Base-by-base conservation (phyloP, 2,113 vertebrate species). In the Oncorhynchus keta region DNA sequence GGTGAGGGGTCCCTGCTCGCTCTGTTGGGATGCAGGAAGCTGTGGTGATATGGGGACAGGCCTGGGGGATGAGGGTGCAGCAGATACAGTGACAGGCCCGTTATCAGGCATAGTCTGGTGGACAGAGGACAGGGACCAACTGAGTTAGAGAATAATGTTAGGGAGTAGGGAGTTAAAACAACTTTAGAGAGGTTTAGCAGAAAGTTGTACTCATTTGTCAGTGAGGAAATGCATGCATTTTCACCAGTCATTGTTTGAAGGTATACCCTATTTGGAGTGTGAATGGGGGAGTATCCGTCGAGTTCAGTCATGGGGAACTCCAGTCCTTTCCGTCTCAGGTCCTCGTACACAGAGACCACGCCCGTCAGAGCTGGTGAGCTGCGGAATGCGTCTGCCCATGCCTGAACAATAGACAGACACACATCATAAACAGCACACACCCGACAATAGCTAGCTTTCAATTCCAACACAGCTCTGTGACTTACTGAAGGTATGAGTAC, bases 361-460 rank as follows among this genome's bases (percentile, higher is more conserved):
- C 98, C 98, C 0, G 97, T 99, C 87, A 99, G 89, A 89, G 98
- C 97, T 0, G 98, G 97, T 1, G 95, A 96, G 91, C 97, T 99
- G 32, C 98, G 97, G 93, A 99, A 99, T 8, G 98, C 98, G 0
- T 99, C 98, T 0, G 98, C 97, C 98, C 98, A 99, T 77, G 97
- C 97, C 98, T 99, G 64, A 1, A 49, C 24, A 22, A 81, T 14
- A 49, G 22, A 78, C 13, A 20, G 5, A 7, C 24, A 39, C 59
- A 24, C 1, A 62, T 62, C n/a, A 62, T n/a, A 22, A 8, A 22
- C n/a, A 7, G 59, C 20, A 62, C 20, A 62, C 18, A n/a, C n/a
- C 51, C 14, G 1, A 55, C 13, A 14, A 55, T 18, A 55, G 51
- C 51, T 55, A 64, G 61, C 61, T 0, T 1, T 24, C 5, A 11